These are phyloP conservation scores for Drosophila pachea DNA, from an alignment of 1,140 invertebrate genomes.

Conservation along the genomic window DNA sequence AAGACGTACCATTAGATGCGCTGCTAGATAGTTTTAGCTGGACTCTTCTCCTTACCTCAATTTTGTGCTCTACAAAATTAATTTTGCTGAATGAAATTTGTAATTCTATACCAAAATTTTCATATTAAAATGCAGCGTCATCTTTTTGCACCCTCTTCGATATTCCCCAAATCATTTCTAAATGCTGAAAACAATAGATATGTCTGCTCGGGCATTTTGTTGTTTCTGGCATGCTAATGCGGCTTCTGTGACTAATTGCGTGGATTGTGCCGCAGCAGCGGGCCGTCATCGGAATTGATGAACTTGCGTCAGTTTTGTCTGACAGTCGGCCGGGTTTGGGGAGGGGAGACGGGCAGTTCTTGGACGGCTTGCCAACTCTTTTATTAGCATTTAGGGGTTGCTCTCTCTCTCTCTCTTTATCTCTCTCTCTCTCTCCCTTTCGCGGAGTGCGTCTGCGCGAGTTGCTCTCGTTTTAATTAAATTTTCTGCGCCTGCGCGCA, in stretches of 20 bases:
- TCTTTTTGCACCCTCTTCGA: slow-evolving; percentile 27
- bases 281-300: slow-evolving; percentile 53
- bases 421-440: too few relatives aligned
- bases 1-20: too few relatives aligned
- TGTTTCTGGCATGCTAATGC: slow-evolving; percentile 56
- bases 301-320: slow-evolving; percentile 58
- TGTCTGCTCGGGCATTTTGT: slow-evolving; percentile 23
- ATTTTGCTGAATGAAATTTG: not conserved
- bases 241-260: slow-evolving; percentile 65
- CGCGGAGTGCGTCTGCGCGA: slow-evolving; percentile 13
- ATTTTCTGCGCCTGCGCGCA: slow-evolving; percentile 74
- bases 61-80: too few relatives aligned
- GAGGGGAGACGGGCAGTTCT: not conserved
- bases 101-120: not conserved
- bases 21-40: too few relatives aligned
- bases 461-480: slow-evolving; percentile 64
- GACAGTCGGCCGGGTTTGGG: slow-evolving; percentile 1
- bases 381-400: slow-evolving; percentile 45
- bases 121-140: not conserved
- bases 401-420: too few relatives aligned
- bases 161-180: slow-evolving; percentile 35
- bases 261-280: slow-evolving; percentile 50
- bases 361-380: slow-evolving; percentile 22
- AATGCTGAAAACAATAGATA: slow-evolving; percentile 35
- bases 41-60: too few relatives aligned